Evolutionary conservation across 2,888 invertebrate species (phyloP).

Genomic region (Dicyrtoma fusca): DNA sequence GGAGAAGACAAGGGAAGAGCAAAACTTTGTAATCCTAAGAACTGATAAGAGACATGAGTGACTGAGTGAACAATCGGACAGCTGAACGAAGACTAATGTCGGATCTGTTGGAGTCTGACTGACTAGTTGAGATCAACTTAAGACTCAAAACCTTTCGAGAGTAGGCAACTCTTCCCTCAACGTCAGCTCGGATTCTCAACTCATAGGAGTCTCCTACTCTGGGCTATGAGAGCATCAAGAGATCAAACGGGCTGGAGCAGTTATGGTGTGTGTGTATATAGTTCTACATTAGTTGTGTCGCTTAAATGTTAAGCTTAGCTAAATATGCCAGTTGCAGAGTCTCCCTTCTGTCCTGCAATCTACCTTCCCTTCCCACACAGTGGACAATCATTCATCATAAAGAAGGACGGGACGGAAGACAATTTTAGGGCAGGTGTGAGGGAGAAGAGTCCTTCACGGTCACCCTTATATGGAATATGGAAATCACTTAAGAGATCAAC

Average conservation of each 20-base stretch:
- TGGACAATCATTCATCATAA: constrained; percentile 27
- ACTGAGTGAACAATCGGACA: no score
- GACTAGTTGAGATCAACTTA: no score
- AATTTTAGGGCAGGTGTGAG: constrained; percentile 32
- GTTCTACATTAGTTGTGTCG: no score
- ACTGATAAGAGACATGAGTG: not conserved
- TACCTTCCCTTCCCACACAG: constrained; percentile 18
- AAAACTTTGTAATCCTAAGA: not conserved
- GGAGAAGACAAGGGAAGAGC: no score
- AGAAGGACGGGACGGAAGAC: constrained; percentile 15
- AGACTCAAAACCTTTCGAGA: no score
- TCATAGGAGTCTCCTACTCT: not conserved
- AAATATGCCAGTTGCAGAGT: not conserved
- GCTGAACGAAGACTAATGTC: no score
- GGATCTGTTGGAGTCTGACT: no score
- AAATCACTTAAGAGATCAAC: constrained; percentile 31
- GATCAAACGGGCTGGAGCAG: not conserved
- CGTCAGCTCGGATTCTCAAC: not conserved
- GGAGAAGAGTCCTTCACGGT: constrained; percentile 28
- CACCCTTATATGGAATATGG: constrained; percentile 30
- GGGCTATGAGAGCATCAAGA: constrained; percentile 2
- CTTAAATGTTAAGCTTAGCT: not conserved
- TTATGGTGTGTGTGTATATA: no score
- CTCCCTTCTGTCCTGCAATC: constrained; percentile 1
- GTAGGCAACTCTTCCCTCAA: no score